Conservation (phyloP, 2,888 invertebrate genomes). For the Cephus rjabovi region DNA sequence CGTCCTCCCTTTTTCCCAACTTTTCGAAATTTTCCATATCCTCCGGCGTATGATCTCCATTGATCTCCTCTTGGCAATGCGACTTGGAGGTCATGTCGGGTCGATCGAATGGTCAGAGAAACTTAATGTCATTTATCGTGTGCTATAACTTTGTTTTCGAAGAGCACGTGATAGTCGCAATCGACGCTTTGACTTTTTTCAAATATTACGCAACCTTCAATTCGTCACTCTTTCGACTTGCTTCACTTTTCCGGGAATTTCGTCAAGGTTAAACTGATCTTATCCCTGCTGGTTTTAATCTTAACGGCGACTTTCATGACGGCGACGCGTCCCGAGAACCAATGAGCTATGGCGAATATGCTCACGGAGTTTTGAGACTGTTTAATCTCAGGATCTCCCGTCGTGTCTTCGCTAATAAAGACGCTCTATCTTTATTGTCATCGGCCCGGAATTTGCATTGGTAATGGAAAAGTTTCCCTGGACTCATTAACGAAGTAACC, state of each 20-base stretch:
- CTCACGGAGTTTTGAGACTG: not conserved
- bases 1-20: not conserved
- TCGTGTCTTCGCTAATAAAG: not conserved
- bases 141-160: too few relatives aligned
- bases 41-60: too few relatives aligned
- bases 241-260: not conserved
- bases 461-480: constrained; percentile 43
- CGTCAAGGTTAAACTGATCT: not conserved
- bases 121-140: too few relatives aligned
- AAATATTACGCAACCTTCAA: too few relatives aligned
- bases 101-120: not conserved
- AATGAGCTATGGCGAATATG: not conserved
- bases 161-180: too few relatives aligned
- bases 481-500: constrained; percentile 47
- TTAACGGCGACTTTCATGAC: not conserved
- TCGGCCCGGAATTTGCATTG: constrained; percentile 41
- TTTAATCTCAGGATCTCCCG: not conserved
- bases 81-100: not conserved
- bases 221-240: not conserved
- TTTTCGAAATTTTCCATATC: too few relatives aligned
- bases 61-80: not conserved
- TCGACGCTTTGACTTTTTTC: too few relatives aligned
- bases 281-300: not conserved
- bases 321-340: not conserved
- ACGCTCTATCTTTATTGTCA: not conserved